Conservation (phyloP, 2,888 invertebrate genomes). For the Drosophila imparisetae region DNA sequence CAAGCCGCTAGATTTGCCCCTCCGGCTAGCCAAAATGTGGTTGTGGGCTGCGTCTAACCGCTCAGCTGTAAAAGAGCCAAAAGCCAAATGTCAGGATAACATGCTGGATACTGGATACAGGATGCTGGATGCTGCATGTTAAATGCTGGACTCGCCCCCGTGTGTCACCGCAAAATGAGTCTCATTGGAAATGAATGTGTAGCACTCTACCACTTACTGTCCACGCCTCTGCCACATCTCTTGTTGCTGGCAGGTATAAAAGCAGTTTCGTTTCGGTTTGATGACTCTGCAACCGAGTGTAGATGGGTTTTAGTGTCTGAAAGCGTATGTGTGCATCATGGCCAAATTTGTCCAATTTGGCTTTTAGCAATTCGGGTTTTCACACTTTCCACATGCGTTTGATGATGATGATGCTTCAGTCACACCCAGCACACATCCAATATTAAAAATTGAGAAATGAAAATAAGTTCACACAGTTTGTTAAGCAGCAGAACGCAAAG, state of each 20-base stretch:
- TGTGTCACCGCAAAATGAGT: constrained; percentile 76
- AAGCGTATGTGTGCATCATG: constrained; percentile 23
- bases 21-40: constrained; percentile 44
- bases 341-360: constrained; percentile 45
- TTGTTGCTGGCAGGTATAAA: constrained; percentile 57
- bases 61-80: constrained; percentile 76
- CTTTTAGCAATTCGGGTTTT: constrained; percentile 51
- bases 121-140: not conserved
- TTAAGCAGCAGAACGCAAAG: constrained; percentile 16
- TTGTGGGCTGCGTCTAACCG: constrained; percentile 71
- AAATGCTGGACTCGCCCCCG: constrained; percentile 22
- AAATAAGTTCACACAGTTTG: constrained; percentile 17
- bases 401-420: constrained; percentile 12
- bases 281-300: constrained; percentile 36
- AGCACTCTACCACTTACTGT: constrained; percentile 2
- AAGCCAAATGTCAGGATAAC: constrained; percentile 50
- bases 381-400: constrained; percentile 33
- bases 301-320: constrained; percentile 5
- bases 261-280: constrained; percentile 72
- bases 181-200: constrained; percentile 75
- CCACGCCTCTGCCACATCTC: not conserved
- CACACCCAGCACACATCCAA: constrained; percentile 4
- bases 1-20: constrained; percentile 10
- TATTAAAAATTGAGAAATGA: not conserved
- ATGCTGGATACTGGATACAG: constrained; percentile 29